Evolutionary conservation across 2,113 vertebrate species (phyloP).

Genomic region (human (Homo sapiens)): DNA sequence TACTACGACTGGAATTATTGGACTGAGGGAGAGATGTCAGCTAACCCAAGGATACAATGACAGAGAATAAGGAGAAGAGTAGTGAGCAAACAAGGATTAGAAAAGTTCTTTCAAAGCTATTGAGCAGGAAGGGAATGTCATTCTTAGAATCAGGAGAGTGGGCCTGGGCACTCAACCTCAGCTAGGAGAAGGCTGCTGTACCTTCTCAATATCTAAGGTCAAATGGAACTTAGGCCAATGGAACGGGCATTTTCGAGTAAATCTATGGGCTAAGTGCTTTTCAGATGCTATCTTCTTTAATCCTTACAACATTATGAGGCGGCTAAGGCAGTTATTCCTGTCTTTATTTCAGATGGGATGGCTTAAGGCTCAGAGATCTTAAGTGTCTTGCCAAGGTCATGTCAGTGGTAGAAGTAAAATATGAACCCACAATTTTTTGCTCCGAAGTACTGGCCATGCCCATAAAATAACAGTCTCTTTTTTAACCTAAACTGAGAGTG

Average conservation of each 20-base stretch:
- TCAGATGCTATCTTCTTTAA: slow-evolving; percentile 9
- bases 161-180: not conserved
- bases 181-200: not conserved
- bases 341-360: slow-evolving; percentile 33
- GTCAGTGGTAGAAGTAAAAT: slow-evolving; percentile 30
- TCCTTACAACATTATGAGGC: not conserved
- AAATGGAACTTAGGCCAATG: not conserved
- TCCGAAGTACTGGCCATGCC: not conserved
- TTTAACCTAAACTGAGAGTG: not conserved
- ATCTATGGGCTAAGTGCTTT: slow-evolving; percentile 2
- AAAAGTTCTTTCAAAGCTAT: not conserved
- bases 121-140: not conserved
- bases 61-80: not conserved
- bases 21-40: not conserved
- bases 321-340: not conserved
- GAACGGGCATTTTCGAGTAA: slow-evolving; percentile 18
- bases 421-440: not conserved
- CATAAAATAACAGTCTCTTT: not conserved
- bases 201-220: not conserved
- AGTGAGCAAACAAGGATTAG: not conserved
- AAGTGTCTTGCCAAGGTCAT: slow-evolving; percentile 9
- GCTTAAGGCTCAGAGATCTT: slow-evolving; percentile 27
- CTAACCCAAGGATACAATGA: not conserved
- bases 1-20: slow-evolving; percentile 16
- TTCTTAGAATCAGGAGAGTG: not conserved